Evolutionary conservation across 2,888 invertebrate genomes (phyloP).

Genomic region (Philereme vetulata): DNA sequence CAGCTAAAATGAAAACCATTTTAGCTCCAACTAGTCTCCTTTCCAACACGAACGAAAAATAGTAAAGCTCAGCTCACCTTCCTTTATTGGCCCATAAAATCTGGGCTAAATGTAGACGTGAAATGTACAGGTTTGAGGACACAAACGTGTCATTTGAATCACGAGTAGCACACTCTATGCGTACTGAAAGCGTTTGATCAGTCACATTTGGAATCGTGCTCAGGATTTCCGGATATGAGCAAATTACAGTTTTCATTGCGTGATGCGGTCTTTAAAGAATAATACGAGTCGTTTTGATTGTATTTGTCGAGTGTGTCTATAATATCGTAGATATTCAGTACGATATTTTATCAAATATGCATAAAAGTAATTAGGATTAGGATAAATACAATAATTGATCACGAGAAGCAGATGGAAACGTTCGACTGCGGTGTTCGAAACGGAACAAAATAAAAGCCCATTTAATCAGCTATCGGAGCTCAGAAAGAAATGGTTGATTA

Average conservation of each 20-base stretch:
- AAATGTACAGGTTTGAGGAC: constrained; percentile 28
- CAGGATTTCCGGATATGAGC: constrained; percentile 19
- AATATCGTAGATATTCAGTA: too few relatives aligned
- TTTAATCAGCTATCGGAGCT: constrained; percentile 28
- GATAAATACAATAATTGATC: neutral
- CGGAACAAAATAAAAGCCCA: constrained; percentile 18
- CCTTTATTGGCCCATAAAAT: constrained; percentile 34
- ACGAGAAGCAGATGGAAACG: neutral
- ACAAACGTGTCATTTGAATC: constrained; percentile 29
- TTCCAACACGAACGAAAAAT: constrained; percentile 26
- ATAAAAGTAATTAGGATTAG: neutral
- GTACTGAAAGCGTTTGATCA: constrained; percentile 29
- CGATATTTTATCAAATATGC: too few relatives aligned
- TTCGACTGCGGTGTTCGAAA: constrained; percentile 6
- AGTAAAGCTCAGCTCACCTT: constrained; percentile 25
- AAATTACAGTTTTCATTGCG: constrained; percentile 13
- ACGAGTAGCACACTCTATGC: constrained; percentile 6
- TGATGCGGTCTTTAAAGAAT: constrained; percentile 2
- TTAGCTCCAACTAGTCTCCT: constrained; percentile 12
- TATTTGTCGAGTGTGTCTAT: too few relatives aligned
- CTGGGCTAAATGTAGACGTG: constrained; percentile 31
- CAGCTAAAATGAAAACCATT: constrained; percentile 7
- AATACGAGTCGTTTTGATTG: neutral
- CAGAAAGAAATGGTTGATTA: constrained; percentile 39
- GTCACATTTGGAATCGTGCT: constrained; percentile 23